A percentile compares a stretch with the other conserved stretches of the same genome.
Conservation (phyloP, 2,888 invertebrate species). For the Thalpophila matura region DNA sequence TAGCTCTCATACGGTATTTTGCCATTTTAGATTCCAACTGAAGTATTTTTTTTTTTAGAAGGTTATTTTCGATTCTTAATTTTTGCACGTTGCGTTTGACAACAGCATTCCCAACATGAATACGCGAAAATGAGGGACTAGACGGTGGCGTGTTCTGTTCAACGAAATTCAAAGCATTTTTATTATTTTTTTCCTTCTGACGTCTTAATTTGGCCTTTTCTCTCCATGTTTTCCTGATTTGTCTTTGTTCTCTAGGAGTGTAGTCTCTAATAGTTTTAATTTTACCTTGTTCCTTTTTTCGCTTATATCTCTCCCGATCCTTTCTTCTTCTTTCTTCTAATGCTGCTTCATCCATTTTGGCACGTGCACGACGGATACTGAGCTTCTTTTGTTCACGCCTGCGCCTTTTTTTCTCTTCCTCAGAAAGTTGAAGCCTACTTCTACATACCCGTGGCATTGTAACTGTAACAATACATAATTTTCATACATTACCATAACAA, state of each 20-base stretch:
- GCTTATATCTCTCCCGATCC: slow-evolving; percentile 35
- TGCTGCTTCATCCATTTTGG: slow-evolving; percentile 34
- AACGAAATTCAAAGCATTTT: slow-evolving; percentile 4
- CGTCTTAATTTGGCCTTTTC: slow-evolving; percentile 36
- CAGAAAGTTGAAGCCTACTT: no score
- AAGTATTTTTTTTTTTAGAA: slow-evolving; percentile 23
- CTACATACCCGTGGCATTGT: no score
- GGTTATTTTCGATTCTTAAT: slow-evolving; percentile 40
- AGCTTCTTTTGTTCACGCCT: no score
- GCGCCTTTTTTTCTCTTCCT: no score
- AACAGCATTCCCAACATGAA: slow-evolving; percentile 19
- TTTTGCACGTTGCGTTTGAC: slow-evolving; percentile 15
- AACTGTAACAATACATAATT: no score
- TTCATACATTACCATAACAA: no score
- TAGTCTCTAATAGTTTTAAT: slow-evolving; percentile 50
- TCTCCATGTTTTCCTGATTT: slow-evolving; percentile 44
- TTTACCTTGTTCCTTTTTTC: slow-evolving; percentile 31
- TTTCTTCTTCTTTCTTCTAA: slow-evolving; percentile 43
- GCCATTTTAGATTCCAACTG: slow-evolving; percentile 1
- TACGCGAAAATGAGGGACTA: slow-evolving; percentile 28
- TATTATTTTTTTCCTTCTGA: slow-evolving; percentile 35
- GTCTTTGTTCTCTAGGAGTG: slow-evolving; percentile 43
- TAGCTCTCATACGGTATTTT: neutral
- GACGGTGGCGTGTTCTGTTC: slow-evolving; percentile 29
- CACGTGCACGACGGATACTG: slow-evolving; percentile 33